Evolutionary conservation across 2,797 vertebrate species (phyloP).

Genomic region (Centropyge bicolor): DNA sequence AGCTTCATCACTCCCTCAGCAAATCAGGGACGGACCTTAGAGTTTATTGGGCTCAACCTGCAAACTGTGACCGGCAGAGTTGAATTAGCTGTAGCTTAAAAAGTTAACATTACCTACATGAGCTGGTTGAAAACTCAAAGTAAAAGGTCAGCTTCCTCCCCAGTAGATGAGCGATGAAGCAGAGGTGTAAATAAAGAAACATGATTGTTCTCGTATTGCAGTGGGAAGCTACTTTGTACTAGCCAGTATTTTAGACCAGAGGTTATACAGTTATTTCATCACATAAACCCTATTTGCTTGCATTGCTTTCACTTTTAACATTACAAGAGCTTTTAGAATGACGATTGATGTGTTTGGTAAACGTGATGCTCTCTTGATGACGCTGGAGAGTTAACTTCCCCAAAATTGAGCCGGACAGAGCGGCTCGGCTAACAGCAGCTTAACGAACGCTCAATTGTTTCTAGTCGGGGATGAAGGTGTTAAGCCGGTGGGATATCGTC

Average conservation of each 20-base stretch:
- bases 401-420: neutral
- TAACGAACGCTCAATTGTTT: neutral
- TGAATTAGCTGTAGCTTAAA: neutral
- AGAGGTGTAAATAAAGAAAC: too few relatives aligned
- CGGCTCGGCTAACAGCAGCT: neutral
- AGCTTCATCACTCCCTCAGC: neutral
- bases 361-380: neutral
- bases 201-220: too few relatives aligned
- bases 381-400: neutral
- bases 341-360: neutral
- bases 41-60: neutral
- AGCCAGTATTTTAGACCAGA: too few relatives aligned
- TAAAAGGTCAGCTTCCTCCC: too few relatives aligned
- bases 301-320: neutral
- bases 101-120: too few relatives aligned
- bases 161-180: too few relatives aligned
- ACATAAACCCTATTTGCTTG: neutral
- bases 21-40: neutral
- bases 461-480: slow-evolving; percentile 2
- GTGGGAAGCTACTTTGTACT: too few relatives aligned
- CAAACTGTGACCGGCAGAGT: too few relatives aligned
- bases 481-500: neutral
- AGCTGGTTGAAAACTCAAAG: too few relatives aligned
- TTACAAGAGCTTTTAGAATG: neutral
- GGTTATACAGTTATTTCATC: too few relatives aligned